Base-by-base conservation (phyloP, 1,140 invertebrate species). In the Berghia stephanieae region DNA sequence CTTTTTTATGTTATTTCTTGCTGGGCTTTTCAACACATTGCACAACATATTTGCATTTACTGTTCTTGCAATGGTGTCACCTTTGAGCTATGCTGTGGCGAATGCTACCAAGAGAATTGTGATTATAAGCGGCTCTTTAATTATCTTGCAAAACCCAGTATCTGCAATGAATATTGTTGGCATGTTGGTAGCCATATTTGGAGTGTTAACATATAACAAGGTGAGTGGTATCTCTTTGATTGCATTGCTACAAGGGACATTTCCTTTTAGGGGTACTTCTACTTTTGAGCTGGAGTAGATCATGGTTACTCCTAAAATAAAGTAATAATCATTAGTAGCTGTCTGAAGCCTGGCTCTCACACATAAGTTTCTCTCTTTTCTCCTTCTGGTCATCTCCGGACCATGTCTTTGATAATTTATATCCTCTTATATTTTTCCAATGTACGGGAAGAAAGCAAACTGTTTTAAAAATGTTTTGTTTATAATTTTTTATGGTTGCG, bases 41-140 rank as follows among this genome's bases (percentile, higher is more conserved):
- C 97, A 99, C 88, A 99, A 98, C 86, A 93, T 98, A 73, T 93
- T 98, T 34, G 97, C 97, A 0, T 99, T 99, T 89, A 96, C 95
- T 77, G 93, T 99, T 36, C 91, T 99, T 76, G 83, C 87, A 38
- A 83, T 96, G 75, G 95, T 98, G 1, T 94, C 96, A 21, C 96
- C 97, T 24, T 90, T 99, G 34, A 96, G 96, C 0, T 99, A 98
- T 89, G 96, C 96, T 0, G 96, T 99, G 31, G 96, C 96, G 21
- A 98, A 95, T 89, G 95, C 96, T 18, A 96, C 96, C n/a, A 99
- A 99, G 89, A 91, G 97, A 82, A 96, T 98, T 79, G 95, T 95
- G 78, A 95, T 99, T 27, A 98, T 99, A 83, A 93, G 92, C 31
- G 93, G 96, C 34, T 98, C 96, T 6, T 90, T 99, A 74, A 88